Conservation (phyloP, 1,140 invertebrate species). For the Drosophila sturtevanti region DNA sequence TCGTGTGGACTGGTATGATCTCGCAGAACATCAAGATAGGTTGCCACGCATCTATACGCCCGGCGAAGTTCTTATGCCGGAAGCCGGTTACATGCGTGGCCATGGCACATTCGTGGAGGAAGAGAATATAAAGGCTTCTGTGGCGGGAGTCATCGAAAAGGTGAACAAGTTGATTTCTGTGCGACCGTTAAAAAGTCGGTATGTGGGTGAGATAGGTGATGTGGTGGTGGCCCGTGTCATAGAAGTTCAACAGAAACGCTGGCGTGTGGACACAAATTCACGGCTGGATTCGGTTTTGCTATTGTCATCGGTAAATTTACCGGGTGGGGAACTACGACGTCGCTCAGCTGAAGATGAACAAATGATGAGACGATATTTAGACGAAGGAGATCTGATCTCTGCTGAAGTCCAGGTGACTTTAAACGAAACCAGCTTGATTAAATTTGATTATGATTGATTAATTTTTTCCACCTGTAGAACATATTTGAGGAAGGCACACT, state of each 20-base stretch:
- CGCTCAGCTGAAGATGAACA: constrained; percentile 98
- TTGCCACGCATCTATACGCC: constrained; percentile 90
- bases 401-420: constrained; percentile 90
- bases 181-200: constrained; percentile 93
- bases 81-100: constrained; percentile 95
- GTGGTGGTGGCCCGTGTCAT: constrained; percentile 97
- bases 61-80: constrained; percentile 91
- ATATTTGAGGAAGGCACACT: constrained; percentile 95
- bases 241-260: constrained; percentile 84
- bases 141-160: constrained; percentile 95
- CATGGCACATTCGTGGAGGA: constrained; percentile 97
- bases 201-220: constrained; percentile 98
- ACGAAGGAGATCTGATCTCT: constrained; percentile 98
- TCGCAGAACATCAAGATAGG: constrained; percentile 84
- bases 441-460: neutral
- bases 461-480: constrained; percentile 84
- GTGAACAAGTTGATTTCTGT: constrained; percentile 98
- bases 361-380: constrained; percentile 96
- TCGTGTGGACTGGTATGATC: constrained; percentile 85
- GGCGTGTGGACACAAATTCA: constrained; percentile 93
- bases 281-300: constrained; percentile 94
- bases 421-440: too few relatives aligned
- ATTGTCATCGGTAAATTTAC: constrained; percentile 97
- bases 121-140: constrained; percentile 92
- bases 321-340: constrained; percentile 92